Conservation (phyloP, 2,113 vertebrate genomes). For the Rhinogobius similis region DNA sequence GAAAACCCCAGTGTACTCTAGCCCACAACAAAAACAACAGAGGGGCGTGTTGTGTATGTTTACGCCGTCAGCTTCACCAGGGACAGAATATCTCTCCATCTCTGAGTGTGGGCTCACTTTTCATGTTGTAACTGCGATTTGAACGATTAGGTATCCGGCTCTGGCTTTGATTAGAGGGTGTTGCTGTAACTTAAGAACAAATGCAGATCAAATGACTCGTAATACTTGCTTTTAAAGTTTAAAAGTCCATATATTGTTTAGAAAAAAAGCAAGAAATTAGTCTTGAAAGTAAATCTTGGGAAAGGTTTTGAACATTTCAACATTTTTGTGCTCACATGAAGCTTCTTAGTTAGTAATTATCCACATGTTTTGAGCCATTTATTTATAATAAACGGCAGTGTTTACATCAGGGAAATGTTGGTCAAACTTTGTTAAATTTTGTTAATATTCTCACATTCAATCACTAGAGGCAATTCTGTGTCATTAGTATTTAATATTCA, state of each 20-base stretch:
- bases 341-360: no score
- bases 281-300: neutral
- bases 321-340: no score
- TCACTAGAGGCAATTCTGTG: no score
- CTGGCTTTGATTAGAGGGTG: conserved; percentile 56
- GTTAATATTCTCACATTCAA: no score
- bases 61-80: conserved; percentile 47
- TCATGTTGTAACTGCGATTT: conserved; percentile 48
- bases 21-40: conserved; percentile 52
- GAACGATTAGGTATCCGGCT: conserved; percentile 45
- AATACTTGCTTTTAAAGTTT: neutral
- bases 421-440: no score
- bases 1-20: conserved; percentile 25
- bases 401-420: no score
- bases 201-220: conserved; percentile 5
- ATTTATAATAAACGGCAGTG: no score
- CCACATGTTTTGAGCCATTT: no score
- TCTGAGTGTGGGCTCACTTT: conserved; percentile 39
- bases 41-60: conserved; percentile 41
- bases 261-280: no score
- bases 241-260: no score
- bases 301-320: neutral
- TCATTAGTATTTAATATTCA: no score
- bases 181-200: conserved; percentile 39
- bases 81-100: conserved; percentile 59